Base-by-base conservation (phyloP, 2,888 invertebrate species). In the Adineta ricciae region DNA sequence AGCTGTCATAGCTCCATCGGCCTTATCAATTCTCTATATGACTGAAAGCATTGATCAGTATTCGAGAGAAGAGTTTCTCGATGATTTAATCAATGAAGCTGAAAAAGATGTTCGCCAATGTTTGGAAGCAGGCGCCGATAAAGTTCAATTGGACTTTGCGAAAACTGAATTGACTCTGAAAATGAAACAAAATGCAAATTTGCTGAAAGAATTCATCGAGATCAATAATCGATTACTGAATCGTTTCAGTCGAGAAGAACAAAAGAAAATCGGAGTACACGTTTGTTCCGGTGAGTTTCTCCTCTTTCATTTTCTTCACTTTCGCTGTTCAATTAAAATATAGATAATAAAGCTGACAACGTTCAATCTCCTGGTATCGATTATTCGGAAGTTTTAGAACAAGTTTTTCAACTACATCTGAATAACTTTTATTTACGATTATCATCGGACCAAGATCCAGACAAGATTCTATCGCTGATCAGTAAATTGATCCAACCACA, bases 1-100 rank as follows among this genome's bases (percentile, higher is more conserved):
- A 83, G 83, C 83, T 5, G 83, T 83, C 32, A 83, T 83, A 21
- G 49, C 83, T n/a, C 83, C 83, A 83, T 49, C 83, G 4, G 49
- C 83, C 1, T 14, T 83, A 21, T 83, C 52, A n/a, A 16, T 24
- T 32, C 32, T 83, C 8, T 83, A 83, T 83, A 24, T 49, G 8
- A 16, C 2, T n/a, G 36, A 49, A 49, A 36, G 21, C 49, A 46
- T 49, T 21, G 3, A n/a, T 16, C 16, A 19, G 7, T 83, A 83
- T 52, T 21, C 50, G 7, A 49, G 50, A 27, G 32, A 50, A 24
- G 27, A 83, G 50, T 83, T 83, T 50, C 32, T 83, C 2, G 32
- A 46, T 50, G 83, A 83, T 83, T 27, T 83, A 19, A 24, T 83
- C 50, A 32, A 52, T 24, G 50, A 83, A 49, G 19, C 4, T 24